A percentile compares a stretch with the other conserved stretches of the same genome.
Conservation (phyloP, 2,797 vertebrate genomes). For the Alectoris magna region DNA sequence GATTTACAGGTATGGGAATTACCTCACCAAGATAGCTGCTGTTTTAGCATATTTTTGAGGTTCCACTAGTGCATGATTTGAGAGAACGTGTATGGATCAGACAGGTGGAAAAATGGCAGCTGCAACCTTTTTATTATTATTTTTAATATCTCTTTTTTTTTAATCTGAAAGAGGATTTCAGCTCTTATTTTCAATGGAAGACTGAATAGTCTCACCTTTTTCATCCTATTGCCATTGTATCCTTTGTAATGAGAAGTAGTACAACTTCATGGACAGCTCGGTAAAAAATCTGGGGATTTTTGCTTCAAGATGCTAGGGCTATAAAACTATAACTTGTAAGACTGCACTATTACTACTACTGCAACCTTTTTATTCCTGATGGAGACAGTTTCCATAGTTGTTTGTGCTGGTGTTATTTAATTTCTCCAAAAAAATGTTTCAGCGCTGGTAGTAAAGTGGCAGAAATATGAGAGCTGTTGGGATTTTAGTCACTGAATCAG, state of each 20-base stretch:
- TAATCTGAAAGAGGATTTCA: neutral
- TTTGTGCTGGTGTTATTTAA: neutral
- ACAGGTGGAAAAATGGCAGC: neutral
- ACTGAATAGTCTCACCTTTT: neutral
- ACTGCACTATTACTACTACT: too few species aligned
- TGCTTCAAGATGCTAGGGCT: neutral
- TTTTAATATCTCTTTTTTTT: neutral
- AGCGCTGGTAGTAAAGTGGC: neutral
- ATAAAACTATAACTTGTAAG: too few species aligned
- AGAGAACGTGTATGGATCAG: neutral
- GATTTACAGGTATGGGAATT: neutral
- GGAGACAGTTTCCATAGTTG: neutral
- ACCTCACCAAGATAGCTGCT: neutral
- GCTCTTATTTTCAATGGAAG: neutral
- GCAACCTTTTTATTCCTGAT: neutral
- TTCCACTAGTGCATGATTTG: fast-evolving
- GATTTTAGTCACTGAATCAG: neutral
- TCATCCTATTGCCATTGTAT: neutral
- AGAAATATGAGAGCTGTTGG: neutral
- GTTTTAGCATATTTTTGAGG: neutral
- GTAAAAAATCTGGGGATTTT: neutral
- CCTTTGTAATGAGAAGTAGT: neutral
- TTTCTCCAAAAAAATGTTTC: neutral
- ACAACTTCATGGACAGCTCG: neutral
- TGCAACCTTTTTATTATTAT: neutral